Evolutionary conservation across 2,888 invertebrate genomes (phyloP).

Genomic region (Tribolium freemani): DNA sequence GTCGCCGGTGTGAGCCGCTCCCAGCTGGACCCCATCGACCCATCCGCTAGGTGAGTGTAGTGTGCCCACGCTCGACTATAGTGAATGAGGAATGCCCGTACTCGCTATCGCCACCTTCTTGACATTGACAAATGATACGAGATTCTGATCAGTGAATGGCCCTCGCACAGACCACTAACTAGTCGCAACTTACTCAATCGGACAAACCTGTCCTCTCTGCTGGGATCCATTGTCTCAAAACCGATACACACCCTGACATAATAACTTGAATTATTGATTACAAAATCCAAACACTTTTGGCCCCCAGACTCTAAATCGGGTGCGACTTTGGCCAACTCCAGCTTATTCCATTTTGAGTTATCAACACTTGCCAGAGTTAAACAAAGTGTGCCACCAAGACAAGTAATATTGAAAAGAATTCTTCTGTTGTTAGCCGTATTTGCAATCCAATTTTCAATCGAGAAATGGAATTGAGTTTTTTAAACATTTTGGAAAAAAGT

Average conservation of each 20-base stretch:
- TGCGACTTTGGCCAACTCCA: no score
- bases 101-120: slow-evolving; percentile 69
- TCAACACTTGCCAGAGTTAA: no score
- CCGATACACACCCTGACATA: slow-evolving; percentile 50
- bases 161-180: slow-evolving; percentile 65
- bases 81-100: slow-evolving; percentile 66
- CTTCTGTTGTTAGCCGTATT: no score
- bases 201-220: slow-evolving; percentile 59
- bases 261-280: slow-evolving; percentile 50
- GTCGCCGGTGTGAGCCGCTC: slow-evolving; percentile 78
- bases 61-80: slow-evolving; percentile 52
- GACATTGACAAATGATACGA: slow-evolving; percentile 85
- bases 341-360: no score
- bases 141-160: slow-evolving; percentile 81
- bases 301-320: not conserved
- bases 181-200: slow-evolving; percentile 60
- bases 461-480: no score
- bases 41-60: slow-evolving; percentile 59
- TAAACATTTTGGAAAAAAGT: no score
- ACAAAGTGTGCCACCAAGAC: no score
- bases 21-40: slow-evolving; percentile 64
- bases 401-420: no score
- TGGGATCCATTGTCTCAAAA: slow-evolving; percentile 63
- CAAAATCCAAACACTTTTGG: slow-evolving; percentile 4
- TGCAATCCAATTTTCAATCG: no score